Evolutionary conservation across 2,797 vertebrate species (phyloP).

Genomic region (Trachurus trachurus): DNA sequence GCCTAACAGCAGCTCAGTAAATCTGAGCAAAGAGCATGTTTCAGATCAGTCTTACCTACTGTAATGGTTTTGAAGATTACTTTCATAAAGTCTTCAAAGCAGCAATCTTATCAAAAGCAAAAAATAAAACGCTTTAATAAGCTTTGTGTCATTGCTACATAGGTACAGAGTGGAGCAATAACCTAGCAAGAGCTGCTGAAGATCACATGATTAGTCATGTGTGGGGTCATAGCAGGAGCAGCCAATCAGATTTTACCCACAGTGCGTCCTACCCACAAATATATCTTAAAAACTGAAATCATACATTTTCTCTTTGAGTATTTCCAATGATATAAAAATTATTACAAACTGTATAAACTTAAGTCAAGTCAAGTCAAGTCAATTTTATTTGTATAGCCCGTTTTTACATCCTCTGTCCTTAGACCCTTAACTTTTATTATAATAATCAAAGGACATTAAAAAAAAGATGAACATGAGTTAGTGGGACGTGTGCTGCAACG

Average conservation of each 20-base stretch:
- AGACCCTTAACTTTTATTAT: no score
- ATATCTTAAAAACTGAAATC: no score
- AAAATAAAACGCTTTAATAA: neutral
- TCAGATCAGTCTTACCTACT: neutral
- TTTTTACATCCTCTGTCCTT: no score
- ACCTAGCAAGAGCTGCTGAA: neutral
- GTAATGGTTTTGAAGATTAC: neutral
- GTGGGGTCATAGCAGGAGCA: neutral
- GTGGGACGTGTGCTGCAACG: neutral
- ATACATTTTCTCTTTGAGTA: neutral
- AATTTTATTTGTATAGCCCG: no score
- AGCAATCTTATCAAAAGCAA: neutral
- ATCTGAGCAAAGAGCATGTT: neutral
- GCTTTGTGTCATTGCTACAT: neutral
- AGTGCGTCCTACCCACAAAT: neutral
- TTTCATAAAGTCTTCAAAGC: neutral
- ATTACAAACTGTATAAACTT: neutral
- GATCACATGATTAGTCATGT: conserved; percentile 1
- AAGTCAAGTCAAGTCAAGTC: no score
- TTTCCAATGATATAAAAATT: neutral
- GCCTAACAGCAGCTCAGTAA: neutral
- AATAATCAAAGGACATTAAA: neutral
- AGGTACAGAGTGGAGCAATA: neutral
- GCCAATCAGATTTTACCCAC: neutral
- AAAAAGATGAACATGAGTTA: neutral